phyloP scores from a whole-genome alignment of 1,140 invertebrate genomes.

The Pteromalus puparum region DNA sequence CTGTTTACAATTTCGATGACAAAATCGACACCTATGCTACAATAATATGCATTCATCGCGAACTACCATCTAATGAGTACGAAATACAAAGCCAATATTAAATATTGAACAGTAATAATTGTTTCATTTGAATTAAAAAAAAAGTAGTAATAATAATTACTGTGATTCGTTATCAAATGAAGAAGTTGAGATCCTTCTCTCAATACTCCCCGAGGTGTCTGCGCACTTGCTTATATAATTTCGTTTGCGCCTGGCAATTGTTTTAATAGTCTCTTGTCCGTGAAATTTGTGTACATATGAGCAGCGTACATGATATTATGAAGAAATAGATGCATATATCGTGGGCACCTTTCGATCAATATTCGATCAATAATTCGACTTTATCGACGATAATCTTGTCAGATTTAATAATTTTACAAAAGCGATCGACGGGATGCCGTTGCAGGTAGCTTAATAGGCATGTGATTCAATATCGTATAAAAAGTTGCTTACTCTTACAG shows the following conservation, averaged over 20 bases:
- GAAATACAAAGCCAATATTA: conserved; percentile 47
- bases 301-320: neutral
- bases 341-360: neutral
- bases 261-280: neutral
- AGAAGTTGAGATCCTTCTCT: neutral
- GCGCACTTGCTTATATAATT: neutral
- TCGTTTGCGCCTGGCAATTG: conserved; percentile 10
- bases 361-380: no score
- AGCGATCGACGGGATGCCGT: neutral
- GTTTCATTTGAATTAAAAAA: conserved; percentile 41
- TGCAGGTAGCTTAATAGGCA: neutral
- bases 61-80: conserved; percentile 47
- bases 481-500: neutral
- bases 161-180: conserved; percentile 1
- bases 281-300: conserved; percentile 3
- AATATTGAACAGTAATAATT: conserved; percentile 31
- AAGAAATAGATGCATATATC: neutral
- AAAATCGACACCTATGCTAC: conserved; percentile 36
- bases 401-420: conserved; percentile 44
- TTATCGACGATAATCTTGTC: conserved; percentile 1
- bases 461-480: conserved; percentile 24
- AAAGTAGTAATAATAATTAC: conserved; percentile 25
- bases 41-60: conserved; percentile 40
- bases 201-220: neutral
- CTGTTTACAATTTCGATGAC: conserved; percentile 17